Evolutionary conservation across 1,140 invertebrate genomes (phyloP).

Genomic region (Himalopsyche phryganea): DNA sequence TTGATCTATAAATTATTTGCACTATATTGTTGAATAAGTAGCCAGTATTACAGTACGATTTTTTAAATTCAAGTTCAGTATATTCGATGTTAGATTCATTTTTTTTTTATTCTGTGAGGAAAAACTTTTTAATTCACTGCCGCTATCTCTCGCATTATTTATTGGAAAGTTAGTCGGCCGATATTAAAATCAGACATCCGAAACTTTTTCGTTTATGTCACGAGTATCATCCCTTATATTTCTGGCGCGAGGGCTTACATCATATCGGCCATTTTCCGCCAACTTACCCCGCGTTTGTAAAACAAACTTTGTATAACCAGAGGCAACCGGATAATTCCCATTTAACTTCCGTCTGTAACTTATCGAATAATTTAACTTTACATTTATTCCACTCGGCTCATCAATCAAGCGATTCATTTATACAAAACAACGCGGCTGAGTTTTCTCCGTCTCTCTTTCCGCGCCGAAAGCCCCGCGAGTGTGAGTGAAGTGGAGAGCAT

Average conservation of each 20-base stretch:
- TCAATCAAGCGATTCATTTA: constrained; percentile 51
- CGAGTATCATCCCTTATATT: neutral
- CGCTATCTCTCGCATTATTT: no score
- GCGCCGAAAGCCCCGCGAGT: neutral
- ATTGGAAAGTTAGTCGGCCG: no score
- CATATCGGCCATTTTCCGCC: neutral
- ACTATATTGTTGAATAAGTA: no score
- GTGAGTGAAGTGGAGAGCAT: constrained; percentile 31
- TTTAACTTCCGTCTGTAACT: constrained; percentile 58
- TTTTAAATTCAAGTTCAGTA: no score
- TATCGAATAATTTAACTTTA: constrained; percentile 59
- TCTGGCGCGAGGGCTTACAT: no score
- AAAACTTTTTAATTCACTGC: no score
- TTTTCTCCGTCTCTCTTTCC: constrained; percentile 8
- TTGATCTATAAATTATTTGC: no score
- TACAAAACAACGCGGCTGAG: constrained; percentile 30
- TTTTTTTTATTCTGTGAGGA: no score
- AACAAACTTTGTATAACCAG: constrained; percentile 52
- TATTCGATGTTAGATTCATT: no score
- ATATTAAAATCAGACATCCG: no score
- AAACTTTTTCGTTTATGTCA: no score
- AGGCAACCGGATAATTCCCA: constrained; percentile 55
- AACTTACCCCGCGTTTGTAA: constrained; percentile 42
- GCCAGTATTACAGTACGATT: no score
- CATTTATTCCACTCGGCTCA: constrained; percentile 57